phyloP scores from a whole-genome alignment of 2,797 vertebrate species.

The Melanotaenia trifasciata region DNA sequence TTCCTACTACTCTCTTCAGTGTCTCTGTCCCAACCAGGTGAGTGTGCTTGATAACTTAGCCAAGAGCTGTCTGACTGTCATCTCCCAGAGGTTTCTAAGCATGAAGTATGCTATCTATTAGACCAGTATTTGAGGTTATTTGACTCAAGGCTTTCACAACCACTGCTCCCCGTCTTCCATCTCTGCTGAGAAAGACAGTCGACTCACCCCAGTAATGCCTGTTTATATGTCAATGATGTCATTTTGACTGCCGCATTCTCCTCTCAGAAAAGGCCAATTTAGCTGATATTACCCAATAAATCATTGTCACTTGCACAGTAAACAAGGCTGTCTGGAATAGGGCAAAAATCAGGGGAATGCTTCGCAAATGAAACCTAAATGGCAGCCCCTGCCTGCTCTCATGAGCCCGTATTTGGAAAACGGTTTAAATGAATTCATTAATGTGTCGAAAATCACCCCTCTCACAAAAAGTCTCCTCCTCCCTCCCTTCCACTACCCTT shows the following conservation, averaged over 20 bases:
- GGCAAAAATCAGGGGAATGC: conserved; percentile 84
- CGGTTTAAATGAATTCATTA: conserved; percentile 88
- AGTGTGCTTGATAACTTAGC: conserved; percentile 67
- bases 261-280: conserved; percentile 86
- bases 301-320: conserved; percentile 85
- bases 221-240: conserved; percentile 87
- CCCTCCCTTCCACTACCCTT: conserved; percentile 10
- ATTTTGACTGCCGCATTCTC: conserved; percentile 86
- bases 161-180: conserved; percentile 73
- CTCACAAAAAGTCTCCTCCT: conserved; percentile 65
- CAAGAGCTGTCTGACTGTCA: conserved; percentile 70
- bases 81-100: conserved; percentile 70
- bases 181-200: conserved; percentile 79
- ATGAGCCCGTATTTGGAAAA: conserved; percentile 83
- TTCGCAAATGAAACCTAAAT: conserved; percentile 83
- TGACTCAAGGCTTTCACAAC: conserved; percentile 82
- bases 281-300: conserved; percentile 87
- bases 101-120: conserved; percentile 83
- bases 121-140: conserved; percentile 82
- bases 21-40: conserved; percentile 99
- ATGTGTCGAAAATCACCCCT: conserved; percentile 83
- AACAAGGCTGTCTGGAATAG: conserved; percentile 85
- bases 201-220: conserved; percentile 84
- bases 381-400: conserved; percentile 80
- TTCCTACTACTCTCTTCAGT: conserved; percentile 97